Percentiles rank a stretch among this genome's conserved stretches.
Evolutionary conservation across 2,113 vertebrate genomes (phyloP).

Genomic region (Amblyornis subalaris): DNA sequence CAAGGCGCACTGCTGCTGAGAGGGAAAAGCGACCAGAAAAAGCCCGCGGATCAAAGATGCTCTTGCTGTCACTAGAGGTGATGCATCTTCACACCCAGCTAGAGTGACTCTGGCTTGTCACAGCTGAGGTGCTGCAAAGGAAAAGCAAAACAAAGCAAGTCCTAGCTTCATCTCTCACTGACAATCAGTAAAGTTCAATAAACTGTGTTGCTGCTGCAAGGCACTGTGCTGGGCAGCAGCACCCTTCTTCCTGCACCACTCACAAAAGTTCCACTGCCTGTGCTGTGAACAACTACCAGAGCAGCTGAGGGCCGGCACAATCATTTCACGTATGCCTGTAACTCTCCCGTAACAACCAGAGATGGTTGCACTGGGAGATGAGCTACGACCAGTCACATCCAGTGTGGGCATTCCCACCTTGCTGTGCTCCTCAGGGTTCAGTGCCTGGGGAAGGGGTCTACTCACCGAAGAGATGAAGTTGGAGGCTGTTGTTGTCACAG

Average conservation of each 20-base stretch:
- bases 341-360: rapidly evolving
- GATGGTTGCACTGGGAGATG: rapidly evolving
- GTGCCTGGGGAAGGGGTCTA: background rate
- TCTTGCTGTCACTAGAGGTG: background rate
- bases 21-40: background rate
- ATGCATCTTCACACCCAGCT: background rate
- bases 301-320: background rate
- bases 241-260: background rate
- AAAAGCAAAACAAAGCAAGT: background rate
- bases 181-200: background rate
- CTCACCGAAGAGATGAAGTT: conserved; percentile 92
- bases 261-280: background rate
- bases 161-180: background rate
- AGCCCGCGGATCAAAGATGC: background rate
- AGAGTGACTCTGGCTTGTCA: background rate
- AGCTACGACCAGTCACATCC: background rate
- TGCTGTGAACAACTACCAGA: rapidly evolving
- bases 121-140: background rate
- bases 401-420: rapidly evolving
- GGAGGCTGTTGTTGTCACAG: conserved; percentile 88
- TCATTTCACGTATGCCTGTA: background rate
- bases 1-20: background rate
- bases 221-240: background rate
- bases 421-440: background rate
- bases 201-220: background rate